These are phyloP conservation scores for Cotesia vestalis DNA, from an alignment of 1,140 invertebrate genomes.

Conservation along the genomic window DNA sequence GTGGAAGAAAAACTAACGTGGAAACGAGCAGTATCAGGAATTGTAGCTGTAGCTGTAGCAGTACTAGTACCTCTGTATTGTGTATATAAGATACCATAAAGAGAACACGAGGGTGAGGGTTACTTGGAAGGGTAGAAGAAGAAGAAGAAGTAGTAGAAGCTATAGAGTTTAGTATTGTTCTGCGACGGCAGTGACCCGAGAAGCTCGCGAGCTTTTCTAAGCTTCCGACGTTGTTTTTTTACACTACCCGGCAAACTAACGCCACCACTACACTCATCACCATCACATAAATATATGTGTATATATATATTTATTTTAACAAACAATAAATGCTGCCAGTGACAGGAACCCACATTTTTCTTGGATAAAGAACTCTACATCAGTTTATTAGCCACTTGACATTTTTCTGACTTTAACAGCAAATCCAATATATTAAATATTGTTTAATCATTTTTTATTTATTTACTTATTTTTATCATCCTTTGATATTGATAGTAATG, in stretches of 20 bases:
- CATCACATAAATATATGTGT: not conserved
- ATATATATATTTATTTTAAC: not conserved
- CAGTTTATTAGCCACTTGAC: conserved; percentile 11
- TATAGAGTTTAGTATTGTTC: conserved; percentile 53
- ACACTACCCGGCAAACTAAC: no score
- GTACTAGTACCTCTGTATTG: no score
- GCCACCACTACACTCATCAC: not conserved
- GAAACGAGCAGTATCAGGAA: conserved; percentile 46
- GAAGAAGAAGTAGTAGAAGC: not conserved
- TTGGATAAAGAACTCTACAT: no score
- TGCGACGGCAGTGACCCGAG: conserved; percentile 54
- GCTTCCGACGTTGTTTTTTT: conserved; percentile 31
- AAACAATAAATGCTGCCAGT: conserved; percentile 56
- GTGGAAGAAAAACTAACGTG: conserved; percentile 42
- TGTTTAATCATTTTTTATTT: no score
- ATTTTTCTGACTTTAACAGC: conserved; percentile 15
- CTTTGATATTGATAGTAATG: not conserved
- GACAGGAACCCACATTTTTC: conserved; percentile 47
- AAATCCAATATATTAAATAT: not conserved
- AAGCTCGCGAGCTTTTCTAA: conserved; percentile 49
- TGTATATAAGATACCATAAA: conserved; percentile 20
- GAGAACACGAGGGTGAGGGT: not conserved
- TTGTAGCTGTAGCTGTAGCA: no score
- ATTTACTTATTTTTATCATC: no score
- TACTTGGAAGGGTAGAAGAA: not conserved